phyloP scores from a whole-genome alignment of 2,113 vertebrate genomes.

The Salvelinus namaycush region DNA sequence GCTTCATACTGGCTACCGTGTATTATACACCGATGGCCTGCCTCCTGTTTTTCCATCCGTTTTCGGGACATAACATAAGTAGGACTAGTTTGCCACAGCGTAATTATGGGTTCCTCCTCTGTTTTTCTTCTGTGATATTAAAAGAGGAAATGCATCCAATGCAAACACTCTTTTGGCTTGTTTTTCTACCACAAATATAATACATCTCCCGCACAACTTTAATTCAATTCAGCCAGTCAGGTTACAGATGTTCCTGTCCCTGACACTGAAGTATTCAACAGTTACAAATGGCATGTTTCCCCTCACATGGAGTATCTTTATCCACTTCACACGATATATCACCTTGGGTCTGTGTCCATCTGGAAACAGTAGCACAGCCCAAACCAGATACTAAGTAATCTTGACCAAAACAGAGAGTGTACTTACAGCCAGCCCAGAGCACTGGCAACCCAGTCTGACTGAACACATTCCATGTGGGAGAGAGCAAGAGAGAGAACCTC shows the following conservation, averaged over 20 bases:
- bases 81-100: slow-evolving; percentile 48
- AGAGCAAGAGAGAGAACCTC: not conserved
- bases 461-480: not conserved
- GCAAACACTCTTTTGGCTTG: slow-evolving; percentile 59
- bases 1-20: slow-evolving; percentile 43
- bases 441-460: not conserved
- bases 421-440: not conserved
- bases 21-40: slow-evolving; percentile 22
- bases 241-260: slow-evolving; percentile 16
- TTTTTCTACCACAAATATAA: slow-evolving; percentile 50
- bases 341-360: slow-evolving; percentile 33
- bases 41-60: slow-evolving; percentile 55
- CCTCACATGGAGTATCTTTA: not conserved
- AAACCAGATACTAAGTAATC: slow-evolving; percentile 39
- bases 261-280: slow-evolving; percentile 11
- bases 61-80: slow-evolving; percentile 54
- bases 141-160: slow-evolving; percentile 40
- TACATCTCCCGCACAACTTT: slow-evolving; percentile 37
- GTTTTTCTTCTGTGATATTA: slow-evolving; percentile 61
- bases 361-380: slow-evolving; percentile 32
- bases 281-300: slow-evolving; percentile 21
- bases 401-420: slow-evolving; percentile 29
- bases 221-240: slow-evolving; percentile 40
- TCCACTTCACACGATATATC: slow-evolving; percentile 26
- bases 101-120: slow-evolving; percentile 68